phyloP scores from a whole-genome alignment of 2,797 vertebrate genomes.

The Moxostoma hubbsi region DNA sequence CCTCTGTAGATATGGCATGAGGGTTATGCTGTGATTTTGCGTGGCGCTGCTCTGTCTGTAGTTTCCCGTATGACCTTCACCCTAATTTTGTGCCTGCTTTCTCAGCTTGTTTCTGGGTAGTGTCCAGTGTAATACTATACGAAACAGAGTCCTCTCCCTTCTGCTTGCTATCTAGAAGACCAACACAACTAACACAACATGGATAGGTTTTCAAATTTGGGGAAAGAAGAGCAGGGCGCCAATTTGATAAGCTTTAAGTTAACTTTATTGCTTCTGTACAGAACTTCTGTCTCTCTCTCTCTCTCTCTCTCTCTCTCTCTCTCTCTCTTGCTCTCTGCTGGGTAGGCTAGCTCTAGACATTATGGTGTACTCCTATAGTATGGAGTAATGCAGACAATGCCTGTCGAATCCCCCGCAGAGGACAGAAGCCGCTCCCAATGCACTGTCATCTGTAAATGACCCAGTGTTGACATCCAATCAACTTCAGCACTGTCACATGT shows the following conservation, averaged over 20 bases:
- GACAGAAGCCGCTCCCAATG: slow-evolving; percentile 54
- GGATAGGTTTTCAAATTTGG: slow-evolving; percentile 37
- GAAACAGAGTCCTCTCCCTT: slow-evolving; percentile 21
- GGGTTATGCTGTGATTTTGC: slow-evolving; percentile 81
- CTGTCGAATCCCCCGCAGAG: slow-evolving; percentile 62
- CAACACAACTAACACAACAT: slow-evolving; percentile 39
- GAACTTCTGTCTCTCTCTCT: slow-evolving; percentile 49
- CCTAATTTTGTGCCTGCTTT: slow-evolving; percentile 71
- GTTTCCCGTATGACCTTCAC: slow-evolving; percentile 70
- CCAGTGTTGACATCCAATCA: slow-evolving; percentile 75
- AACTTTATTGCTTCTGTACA: slow-evolving; percentile 68
- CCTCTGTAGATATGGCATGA: slow-evolving; percentile 72
- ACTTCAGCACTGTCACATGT: slow-evolving; percentile 51
- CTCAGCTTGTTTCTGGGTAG: slow-evolving; percentile 58
- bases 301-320: no score
- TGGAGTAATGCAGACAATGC: slow-evolving; percentile 79
- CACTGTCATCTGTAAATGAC: slow-evolving; percentile 71
- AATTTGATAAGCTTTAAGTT: slow-evolving; percentile 71
- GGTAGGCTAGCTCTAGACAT: slow-evolving; percentile 76
- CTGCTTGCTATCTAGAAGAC: slow-evolving; percentile 44
- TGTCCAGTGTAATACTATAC: slow-evolving; percentile 40
- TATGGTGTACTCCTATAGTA: slow-evolving; percentile 81
- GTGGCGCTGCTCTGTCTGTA: slow-evolving; percentile 64
- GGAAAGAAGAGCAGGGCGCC: slow-evolving; percentile 37
- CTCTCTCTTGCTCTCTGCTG: slow-evolving; percentile 56